Base-by-base conservation (phyloP, 1,140 invertebrate genomes). In the Aphelenchoides besseyi region DNA sequence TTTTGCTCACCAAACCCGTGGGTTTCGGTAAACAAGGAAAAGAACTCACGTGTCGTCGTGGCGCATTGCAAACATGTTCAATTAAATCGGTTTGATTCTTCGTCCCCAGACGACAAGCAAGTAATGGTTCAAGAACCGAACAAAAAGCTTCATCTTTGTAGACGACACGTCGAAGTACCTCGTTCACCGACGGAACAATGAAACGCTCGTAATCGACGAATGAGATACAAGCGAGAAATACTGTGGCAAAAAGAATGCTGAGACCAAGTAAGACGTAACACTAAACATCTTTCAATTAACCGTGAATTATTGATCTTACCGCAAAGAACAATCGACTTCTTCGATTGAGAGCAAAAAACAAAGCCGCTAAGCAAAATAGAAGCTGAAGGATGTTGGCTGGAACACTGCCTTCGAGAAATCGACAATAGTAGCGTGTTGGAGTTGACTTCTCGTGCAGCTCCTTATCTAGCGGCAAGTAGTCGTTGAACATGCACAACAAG, bases 401-500 rank as follows among this genome's bases (percentile, higher is more conserved):
- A 12, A 66, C 63, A 32, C 26, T 32, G 63, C 16, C 16, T 30
- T 66, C 63, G 18, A 66, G 63, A 1, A 66, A 32, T 3, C 63
- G 63, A 8, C 63, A 66, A 32, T 66, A 66, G 30, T 66, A 66
- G 16, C 63, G 9, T 18, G 36, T 37, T 35, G 63, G 63, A 18
- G 9, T 33, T 2, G 63, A 16, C 9, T 36, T 26, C 3, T 29
- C 32, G n/a, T 26, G 63, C n/a, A 66, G 32, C 36, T 66, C 63
- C n/a, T 66, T 32, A 30, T 66, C 63, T 16, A 37, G 16, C 1
- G 63, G 63, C 2, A 66, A 32, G 3, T 66, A 66, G 30, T 66
- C 63, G 63, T 66, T 66, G 63, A 66, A 66, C 63, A 66, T 66
- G 63, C 63, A 66, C 12, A 66, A 32, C n/a, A 66, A 23, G 32